These are phyloP conservation scores for Enteromius afrohamiltoni DNA, from an alignment of 2,797 vertebrate species.

Conservation along the genomic window DNA sequence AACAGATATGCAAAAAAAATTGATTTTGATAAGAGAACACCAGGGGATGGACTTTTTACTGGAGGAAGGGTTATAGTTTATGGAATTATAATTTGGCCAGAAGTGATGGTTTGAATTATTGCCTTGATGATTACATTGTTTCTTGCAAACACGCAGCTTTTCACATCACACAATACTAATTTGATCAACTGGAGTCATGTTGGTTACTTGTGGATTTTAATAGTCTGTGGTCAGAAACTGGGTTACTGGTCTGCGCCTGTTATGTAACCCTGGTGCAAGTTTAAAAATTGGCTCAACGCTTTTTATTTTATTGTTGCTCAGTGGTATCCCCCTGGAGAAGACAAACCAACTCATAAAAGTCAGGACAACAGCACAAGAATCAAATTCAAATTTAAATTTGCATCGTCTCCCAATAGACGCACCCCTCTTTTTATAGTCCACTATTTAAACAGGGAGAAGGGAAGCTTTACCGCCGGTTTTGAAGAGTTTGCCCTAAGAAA, in stretches of 20 bases:
- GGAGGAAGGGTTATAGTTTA: not conserved
- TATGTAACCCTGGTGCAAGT: constrained; percentile 71
- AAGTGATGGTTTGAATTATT: not conserved
- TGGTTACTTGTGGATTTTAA: not conserved
- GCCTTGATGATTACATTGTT: not conserved
- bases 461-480: constrained; percentile 70
- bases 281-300: constrained; percentile 64
- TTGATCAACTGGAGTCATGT: not conserved
- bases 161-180: not conserved
- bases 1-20: not conserved
- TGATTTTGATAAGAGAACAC: not conserved
- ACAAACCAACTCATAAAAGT: constrained; percentile 73
- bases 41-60: not conserved
- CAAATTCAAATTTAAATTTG: constrained; percentile 73
- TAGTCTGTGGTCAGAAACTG: constrained; percentile 59
- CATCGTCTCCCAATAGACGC: constrained; percentile 65
- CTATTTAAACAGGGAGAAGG: constrained; percentile 68
- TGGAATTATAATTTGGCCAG: not conserved
- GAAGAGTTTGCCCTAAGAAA: constrained; percentile 73
- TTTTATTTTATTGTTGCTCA: constrained; percentile 72
- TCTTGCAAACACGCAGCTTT: not conserved
- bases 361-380: constrained; percentile 58
- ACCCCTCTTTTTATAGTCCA: constrained; percentile 72
- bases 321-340: constrained; percentile 74
- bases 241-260: constrained; percentile 61